Evolutionary conservation across 2,113 vertebrate genomes (phyloP).

Genomic region (Nycticebus coucang): DNA sequence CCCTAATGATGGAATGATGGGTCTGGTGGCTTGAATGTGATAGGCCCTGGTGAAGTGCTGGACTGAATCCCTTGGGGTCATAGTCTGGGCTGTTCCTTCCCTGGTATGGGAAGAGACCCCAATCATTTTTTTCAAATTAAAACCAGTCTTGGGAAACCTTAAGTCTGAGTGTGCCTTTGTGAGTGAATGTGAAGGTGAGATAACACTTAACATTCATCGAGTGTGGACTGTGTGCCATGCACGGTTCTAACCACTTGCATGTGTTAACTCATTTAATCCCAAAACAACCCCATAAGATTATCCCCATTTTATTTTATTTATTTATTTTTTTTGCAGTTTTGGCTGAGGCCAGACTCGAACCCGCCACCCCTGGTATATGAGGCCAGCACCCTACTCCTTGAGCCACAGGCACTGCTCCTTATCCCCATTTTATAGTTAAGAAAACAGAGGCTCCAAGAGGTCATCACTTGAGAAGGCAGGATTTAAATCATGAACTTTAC

Average conservation of each 20-base stretch:
- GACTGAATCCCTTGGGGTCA: not conserved
- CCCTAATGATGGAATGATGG: not conserved
- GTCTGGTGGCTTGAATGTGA: not conserved
- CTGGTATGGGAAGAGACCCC: slow-evolving; percentile 31
- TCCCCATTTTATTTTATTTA: not conserved
- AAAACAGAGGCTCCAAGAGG: not conserved
- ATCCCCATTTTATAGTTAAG: not conserved
- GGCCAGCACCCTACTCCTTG: too few relatives aligned
- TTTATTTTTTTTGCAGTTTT: too few relatives aligned
- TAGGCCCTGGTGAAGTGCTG: not conserved
- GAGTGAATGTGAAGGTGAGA: not conserved
- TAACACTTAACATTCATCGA: not conserved
- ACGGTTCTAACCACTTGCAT: not conserved
- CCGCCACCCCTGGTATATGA: too few relatives aligned
- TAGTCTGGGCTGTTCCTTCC: not conserved
- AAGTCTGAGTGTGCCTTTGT: slow-evolving; percentile 15
- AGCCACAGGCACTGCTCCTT: not conserved
- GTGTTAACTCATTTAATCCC: not conserved
- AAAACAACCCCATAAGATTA: not conserved
- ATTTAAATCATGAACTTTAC: not conserved
- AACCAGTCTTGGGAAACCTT: slow-evolving; percentile 40
- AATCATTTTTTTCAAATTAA: slow-evolving; percentile 73
- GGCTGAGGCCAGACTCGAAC: too few relatives aligned
- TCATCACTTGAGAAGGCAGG: not conserved
- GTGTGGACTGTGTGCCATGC: not conserved